Percentiles rank a stretch among this genome's conserved stretches.
Evolutionary conservation across 2,888 invertebrate genomes (phyloP).

Genomic region (Spisula subtruncata): DNA sequence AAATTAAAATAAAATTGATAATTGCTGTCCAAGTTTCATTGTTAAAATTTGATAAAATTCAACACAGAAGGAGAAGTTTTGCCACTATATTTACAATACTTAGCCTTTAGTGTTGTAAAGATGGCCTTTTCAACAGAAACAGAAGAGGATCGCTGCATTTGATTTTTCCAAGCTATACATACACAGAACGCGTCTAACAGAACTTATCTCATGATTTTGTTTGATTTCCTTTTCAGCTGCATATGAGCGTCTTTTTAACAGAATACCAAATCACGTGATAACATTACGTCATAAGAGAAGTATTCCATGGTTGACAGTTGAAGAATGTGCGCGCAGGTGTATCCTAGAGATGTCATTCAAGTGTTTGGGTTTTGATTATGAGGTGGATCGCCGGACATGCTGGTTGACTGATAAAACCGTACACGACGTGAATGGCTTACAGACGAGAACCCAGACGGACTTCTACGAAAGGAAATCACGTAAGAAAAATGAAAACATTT

Average conservation of each 20-base stretch:
- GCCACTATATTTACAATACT: no score
- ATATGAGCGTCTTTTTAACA: conserved; percentile 82
- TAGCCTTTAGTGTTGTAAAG: no score
- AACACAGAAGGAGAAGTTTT: no score
- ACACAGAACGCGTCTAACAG: no score
- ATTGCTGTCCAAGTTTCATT: no score
- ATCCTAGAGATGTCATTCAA: conserved; percentile 83
- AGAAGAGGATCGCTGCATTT: no score
- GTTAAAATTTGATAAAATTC: no score
- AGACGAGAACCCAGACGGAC: conserved; percentile 78
- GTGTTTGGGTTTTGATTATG: conserved; percentile 84
- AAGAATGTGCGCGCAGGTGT: conserved; percentile 86
- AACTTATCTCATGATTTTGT: no score
- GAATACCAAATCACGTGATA: conserved; percentile 84
- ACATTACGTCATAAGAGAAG: conserved; percentile 81
- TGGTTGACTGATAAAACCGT: conserved; percentile 83
- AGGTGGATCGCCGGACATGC: conserved; percentile 78
- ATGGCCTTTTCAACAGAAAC: no score
- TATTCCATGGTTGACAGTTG: conserved; percentile 80
- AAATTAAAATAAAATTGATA: no score
- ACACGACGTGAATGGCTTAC: conserved; percentile 77
- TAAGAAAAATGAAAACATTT: conserved; percentile 60
- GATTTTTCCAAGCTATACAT: no score
- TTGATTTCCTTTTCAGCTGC: conserved; percentile 78
- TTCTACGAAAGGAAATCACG: conserved; percentile 83